Evolutionary conservation across 2,888 invertebrate species (phyloP).

Genomic region (Harpagoxenus sublaevis): DNA sequence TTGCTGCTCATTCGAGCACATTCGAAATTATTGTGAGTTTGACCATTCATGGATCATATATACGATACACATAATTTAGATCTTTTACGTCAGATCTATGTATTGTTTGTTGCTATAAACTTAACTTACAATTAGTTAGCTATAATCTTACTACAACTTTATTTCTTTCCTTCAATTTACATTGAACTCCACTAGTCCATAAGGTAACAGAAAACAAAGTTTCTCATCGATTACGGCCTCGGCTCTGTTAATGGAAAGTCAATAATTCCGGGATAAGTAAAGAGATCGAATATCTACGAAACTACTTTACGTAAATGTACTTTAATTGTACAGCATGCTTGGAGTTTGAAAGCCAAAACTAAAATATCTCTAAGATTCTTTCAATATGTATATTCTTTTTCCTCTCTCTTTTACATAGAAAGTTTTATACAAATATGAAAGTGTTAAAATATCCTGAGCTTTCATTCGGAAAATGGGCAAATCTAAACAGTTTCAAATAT

Average conservation of each 20-base stretch:
- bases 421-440: background rate
- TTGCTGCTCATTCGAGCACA: conserved; percentile 4
- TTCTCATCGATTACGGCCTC: background rate
- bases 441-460: conserved; percentile 2
- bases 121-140: background rate
- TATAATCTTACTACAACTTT: background rate
- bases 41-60: background rate
- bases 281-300: conserved; percentile 11
- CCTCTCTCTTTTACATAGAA: background rate
- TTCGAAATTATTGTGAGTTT: conserved; percentile 15
- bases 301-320: background rate
- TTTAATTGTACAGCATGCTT: background rate
- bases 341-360: background rate
- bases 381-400: background rate
- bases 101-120: background rate
- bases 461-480: background rate
- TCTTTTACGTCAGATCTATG: background rate
- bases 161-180: background rate
- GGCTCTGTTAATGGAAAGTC: background rate
- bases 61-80: background rate
- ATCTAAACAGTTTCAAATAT: conserved; percentile 10
- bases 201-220: background rate
- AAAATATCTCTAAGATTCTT: background rate
- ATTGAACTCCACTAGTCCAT: background rate
- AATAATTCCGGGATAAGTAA: background rate